Evolutionary conservation across 2,888 invertebrate genomes (phyloP).

Genomic region (Scotopteryx bipunctaria): DNA sequence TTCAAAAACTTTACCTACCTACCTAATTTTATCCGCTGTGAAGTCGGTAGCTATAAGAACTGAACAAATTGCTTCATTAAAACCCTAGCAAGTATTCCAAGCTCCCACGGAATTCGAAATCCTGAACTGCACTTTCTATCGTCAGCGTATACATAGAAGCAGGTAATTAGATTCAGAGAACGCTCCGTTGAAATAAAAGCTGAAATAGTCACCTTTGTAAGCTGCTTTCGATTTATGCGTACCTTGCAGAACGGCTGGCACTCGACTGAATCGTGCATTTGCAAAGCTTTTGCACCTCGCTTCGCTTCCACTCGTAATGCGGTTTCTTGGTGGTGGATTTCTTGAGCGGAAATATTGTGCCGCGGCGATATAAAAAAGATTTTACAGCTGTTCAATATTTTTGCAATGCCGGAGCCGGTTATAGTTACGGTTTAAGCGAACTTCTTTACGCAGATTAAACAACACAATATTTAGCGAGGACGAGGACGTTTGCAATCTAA

Average conservation of each 20-base stretch:
- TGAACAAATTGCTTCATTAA: slow-evolving; percentile 15
- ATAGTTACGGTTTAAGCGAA: too few species aligned
- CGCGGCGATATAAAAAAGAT: slow-evolving; percentile 12
- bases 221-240: slow-evolving; percentile 62
- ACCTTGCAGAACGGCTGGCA: slow-evolving; percentile 38
- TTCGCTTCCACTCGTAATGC: slow-evolving; percentile 28
- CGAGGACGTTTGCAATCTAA: too few species aligned
- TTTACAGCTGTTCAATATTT: background rate
- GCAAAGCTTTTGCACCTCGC: slow-evolving; percentile 46
- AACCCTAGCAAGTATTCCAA: slow-evolving; percentile 12
- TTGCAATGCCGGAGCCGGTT: background rate
- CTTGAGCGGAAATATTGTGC: slow-evolving; percentile 24
- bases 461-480: too few species aligned
- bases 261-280: slow-evolving; percentile 46
- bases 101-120: slow-evolving; percentile 13
- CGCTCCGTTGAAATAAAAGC: slow-evolving; percentile 52
- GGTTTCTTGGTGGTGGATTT: slow-evolving; percentile 23
- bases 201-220: slow-evolving; percentile 57
- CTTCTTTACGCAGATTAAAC: too few species aligned
- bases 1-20: too few species aligned
- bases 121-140: slow-evolving; percentile 22
- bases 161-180: slow-evolving; percentile 41
- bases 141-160: slow-evolving; percentile 35
- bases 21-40: background rate
- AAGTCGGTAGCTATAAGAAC: background rate